Conservation (phyloP, 1,140 invertebrate genomes). For the Heliconius congener region DNA sequence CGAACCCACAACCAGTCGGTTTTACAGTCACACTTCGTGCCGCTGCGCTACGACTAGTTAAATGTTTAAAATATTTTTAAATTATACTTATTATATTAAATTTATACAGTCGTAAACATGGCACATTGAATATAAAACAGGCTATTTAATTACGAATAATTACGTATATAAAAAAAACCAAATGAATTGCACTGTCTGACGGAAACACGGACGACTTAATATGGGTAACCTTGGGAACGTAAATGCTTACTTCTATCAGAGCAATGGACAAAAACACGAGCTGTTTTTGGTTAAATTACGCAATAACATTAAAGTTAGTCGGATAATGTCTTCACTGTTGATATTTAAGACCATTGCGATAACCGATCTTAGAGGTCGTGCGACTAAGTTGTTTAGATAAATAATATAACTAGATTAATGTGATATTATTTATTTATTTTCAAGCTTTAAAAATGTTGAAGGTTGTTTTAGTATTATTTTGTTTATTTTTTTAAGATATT, state of each 20-base stretch:
- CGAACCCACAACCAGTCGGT: no score
- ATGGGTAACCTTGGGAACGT: conserved; percentile 71
- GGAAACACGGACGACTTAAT: conserved; percentile 67
- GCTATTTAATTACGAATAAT: not conserved
- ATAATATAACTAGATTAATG: conserved; percentile 23
- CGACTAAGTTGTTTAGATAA: conserved; percentile 18
- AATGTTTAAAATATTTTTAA: not conserved
- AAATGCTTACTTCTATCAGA: conserved; percentile 67
- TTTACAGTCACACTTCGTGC: no score
- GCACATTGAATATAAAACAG: not conserved
- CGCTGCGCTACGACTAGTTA: no score
- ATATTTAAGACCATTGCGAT: conserved; percentile 39
- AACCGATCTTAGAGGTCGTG: conserved; percentile 38
- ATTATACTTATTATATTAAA: not conserved
- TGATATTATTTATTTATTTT: conserved; percentile 31
- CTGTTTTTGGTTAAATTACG: conserved; percentile 53
- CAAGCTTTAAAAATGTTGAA: conserved; percentile 31
- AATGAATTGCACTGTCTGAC: conserved; percentile 30
- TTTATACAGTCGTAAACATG: not conserved
- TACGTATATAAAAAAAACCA: conserved; percentile 5
- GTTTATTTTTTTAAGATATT: not conserved
- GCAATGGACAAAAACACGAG: conserved; percentile 62
- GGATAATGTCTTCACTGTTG: conserved; percentile 24
- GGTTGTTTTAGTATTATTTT: not conserved
- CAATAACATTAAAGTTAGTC: conserved; percentile 29